A percentile compares a stretch with the other conserved stretches of the same genome.
phyloP scores from a whole-genome alignment of 2,888 invertebrate genomes.

The Phortica okadai region DNA sequence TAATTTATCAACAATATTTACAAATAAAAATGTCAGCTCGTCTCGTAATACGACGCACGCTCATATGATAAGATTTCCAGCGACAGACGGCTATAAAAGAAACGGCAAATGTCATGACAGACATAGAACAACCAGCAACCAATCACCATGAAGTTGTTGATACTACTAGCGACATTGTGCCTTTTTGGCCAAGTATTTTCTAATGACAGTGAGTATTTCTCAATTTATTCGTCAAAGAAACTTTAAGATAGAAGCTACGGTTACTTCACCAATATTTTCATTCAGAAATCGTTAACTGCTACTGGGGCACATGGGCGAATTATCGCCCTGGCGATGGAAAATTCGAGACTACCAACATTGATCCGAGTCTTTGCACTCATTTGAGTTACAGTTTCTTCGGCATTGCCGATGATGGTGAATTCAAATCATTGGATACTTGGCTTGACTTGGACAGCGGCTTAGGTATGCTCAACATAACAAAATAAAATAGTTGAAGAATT shows the following conservation, averaged over 20 bases:
- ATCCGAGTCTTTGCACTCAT: slow-evolving; percentile 65
- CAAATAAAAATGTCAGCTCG: neutral
- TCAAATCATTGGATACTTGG: slow-evolving; percentile 60
- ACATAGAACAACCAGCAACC: neutral
- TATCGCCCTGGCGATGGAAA: slow-evolving; percentile 63
- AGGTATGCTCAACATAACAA: slow-evolving; percentile 46
- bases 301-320: slow-evolving; percentile 67
- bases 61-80: neutral
- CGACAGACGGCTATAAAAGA: neutral
- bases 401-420: slow-evolving; percentile 51
- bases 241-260: neutral
- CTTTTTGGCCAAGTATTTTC: neutral
- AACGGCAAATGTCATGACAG: neutral
- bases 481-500: neutral
- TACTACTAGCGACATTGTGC: neutral
- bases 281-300: slow-evolving; percentile 63
- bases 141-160: slow-evolving; percentile 16
- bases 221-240: neutral
- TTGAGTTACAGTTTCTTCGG: slow-evolving; percentile 67
- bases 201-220: neutral
- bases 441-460: slow-evolving; percentile 59
- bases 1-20: neutral
- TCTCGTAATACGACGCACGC: neutral
- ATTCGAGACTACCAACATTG: slow-evolving; percentile 56
- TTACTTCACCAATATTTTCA: neutral